Evolutionary conservation across 2,113 vertebrate species (phyloP).

Genomic region (Chascanopsetta lugubris): DNA sequence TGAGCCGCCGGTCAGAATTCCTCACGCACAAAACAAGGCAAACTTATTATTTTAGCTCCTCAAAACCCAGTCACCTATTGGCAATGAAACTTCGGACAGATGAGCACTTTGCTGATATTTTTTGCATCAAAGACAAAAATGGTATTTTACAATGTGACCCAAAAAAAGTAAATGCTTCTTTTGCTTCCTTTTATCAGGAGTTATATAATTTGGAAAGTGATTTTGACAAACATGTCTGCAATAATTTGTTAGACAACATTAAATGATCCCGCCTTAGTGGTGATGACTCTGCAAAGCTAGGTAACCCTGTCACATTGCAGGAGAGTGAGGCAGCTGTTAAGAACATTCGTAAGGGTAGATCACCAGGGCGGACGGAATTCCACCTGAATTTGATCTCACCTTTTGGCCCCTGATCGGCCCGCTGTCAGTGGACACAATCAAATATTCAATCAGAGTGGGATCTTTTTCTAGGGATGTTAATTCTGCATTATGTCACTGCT

Average conservation of each 20-base stretch:
- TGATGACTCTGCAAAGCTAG: neutral
- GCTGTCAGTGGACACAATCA: neutral
- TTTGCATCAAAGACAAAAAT: neutral
- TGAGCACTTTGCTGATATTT: neutral
- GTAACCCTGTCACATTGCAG: neutral
- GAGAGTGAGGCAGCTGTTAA: neutral
- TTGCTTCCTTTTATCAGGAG: neutral
- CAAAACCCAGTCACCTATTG: neutral
- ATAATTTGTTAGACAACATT: too few species aligned
- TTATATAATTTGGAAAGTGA: neutral
- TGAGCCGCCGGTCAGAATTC: neutral
- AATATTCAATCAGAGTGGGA: too few species aligned
- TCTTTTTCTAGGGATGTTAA: too few species aligned
- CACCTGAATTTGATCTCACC: neutral
- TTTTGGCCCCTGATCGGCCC: neutral
- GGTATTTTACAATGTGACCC: neutral
- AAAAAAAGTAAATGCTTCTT: neutral
- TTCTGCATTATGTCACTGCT: too few species aligned
- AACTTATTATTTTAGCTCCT: neutral
- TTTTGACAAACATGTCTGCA: neutral
- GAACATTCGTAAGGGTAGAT: neutral
- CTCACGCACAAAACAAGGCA: neutral
- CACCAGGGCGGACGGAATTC: neutral
- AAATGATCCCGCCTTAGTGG: neutral
- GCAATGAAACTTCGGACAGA: neutral